Evolutionary conservation across 2,113 vertebrate genomes (phyloP).

Genomic region (Daphoenositta chrysoptera): DNA sequence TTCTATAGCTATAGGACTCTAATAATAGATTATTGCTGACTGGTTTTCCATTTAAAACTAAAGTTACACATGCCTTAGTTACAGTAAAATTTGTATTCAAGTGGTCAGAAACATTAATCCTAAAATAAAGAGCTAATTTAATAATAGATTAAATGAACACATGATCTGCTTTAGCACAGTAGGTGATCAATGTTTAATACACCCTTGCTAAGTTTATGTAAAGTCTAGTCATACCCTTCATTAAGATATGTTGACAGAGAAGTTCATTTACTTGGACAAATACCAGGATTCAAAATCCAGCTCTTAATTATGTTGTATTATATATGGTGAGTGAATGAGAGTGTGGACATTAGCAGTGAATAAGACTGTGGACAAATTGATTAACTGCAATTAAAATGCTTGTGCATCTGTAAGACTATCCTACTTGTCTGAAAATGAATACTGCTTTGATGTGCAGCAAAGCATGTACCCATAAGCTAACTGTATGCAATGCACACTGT

Average conservation of each 20-base stretch:
- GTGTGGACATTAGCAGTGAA: background rate
- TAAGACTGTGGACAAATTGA: background rate
- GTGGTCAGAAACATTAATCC: background rate
- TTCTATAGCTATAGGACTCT: background rate
- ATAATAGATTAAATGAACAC: background rate
- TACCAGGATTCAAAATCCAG: background rate
- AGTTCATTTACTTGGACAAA: conserved; percentile 4
- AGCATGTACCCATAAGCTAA: background rate
- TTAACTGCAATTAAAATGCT: conserved; percentile 31
- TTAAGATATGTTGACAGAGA: conserved; percentile 22
- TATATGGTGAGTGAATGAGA: background rate
- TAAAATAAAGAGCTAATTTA: conserved; percentile 38
- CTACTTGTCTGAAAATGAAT: background rate
- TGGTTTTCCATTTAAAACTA: background rate
- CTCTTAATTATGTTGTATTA: conserved; percentile 1
- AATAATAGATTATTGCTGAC: background rate
- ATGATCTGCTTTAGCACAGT: background rate
- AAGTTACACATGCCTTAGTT: background rate
- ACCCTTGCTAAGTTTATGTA: conserved; percentile 7
- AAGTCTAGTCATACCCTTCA: conserved; percentile 42
- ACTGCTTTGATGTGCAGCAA: background rate
- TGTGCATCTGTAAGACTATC: background rate
- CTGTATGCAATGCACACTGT: background rate
- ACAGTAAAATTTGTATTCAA: background rate
- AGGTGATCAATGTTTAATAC: background rate